phyloP scores from a whole-genome alignment of 2,113 vertebrate species.

The Stomatorhinus ivindoensis region DNA sequence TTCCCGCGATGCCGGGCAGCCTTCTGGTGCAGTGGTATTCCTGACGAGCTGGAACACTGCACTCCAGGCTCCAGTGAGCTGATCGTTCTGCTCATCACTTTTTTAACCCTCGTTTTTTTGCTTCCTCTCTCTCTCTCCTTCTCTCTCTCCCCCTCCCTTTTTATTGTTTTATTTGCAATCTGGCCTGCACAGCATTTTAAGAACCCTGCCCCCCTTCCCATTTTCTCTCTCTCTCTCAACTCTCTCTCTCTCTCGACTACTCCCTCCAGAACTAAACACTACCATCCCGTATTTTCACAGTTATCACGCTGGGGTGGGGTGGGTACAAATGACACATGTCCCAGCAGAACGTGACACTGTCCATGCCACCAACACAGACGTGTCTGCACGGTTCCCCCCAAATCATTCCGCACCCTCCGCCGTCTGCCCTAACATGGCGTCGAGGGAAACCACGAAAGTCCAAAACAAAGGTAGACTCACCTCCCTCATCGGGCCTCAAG shows the following conservation, averaged over 20 bases:
- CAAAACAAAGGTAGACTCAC: neutral
- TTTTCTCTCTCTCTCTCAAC: slow-evolving; percentile 1
- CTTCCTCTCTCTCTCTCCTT: slow-evolving; percentile 21
- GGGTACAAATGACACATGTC: neutral
- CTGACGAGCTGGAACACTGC: slow-evolving; percentile 45
- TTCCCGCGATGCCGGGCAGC: neutral
- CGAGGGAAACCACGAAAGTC: neutral
- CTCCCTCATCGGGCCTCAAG: neutral
- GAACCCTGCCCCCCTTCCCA: slow-evolving; percentile 18
- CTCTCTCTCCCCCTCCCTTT: slow-evolving; percentile 32
- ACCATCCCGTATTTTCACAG: neutral
- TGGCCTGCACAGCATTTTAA: slow-evolving; percentile 53
- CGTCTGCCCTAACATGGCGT: neutral
- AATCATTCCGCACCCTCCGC: neutral
- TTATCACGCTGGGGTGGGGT: neutral
- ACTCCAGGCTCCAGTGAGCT: slow-evolving; percentile 51
- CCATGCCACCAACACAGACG: neutral
- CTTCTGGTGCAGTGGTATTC: neutral
- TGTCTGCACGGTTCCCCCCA: neutral
- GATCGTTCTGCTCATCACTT: slow-evolving; percentile 35
- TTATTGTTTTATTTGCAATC: slow-evolving; percentile 56
- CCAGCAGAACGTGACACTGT: neutral
- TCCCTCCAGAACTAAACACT: neutral
- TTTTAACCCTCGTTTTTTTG: slow-evolving; percentile 15
- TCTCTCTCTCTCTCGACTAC: neutral